These are phyloP conservation scores for Trachelus troglodyta DNA, from an alignment of 2,888 invertebrate genomes.

Conservation along the genomic window DNA sequence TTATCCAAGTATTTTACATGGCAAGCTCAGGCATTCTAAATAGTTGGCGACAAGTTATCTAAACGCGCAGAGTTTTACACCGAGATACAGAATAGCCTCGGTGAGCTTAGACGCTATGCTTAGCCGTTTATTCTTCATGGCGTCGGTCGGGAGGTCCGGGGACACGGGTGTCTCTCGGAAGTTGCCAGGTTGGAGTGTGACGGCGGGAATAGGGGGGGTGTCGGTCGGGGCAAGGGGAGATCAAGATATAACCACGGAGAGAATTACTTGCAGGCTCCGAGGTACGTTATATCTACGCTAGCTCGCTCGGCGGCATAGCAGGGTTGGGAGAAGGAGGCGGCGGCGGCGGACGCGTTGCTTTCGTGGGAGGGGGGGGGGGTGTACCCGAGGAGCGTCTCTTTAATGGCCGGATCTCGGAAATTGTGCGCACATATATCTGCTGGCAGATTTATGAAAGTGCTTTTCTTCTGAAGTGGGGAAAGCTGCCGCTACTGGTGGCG, in stretches of 20 bases:
- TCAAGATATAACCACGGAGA: slow-evolving; percentile 61
- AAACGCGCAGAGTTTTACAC: slow-evolving; percentile 55
- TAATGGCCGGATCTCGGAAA: slow-evolving; percentile 92
- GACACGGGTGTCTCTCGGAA: slow-evolving; percentile 2
- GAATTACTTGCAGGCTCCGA: slow-evolving; percentile 54
- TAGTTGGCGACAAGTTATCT: slow-evolving; percentile 48
- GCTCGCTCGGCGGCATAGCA: slow-evolving; percentile 33
- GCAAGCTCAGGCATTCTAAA: no score
- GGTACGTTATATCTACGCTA: slow-evolving; percentile 52
- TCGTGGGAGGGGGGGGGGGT: slow-evolving; percentile 25
- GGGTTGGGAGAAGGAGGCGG: slow-evolving; percentile 30
- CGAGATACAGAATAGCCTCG: slow-evolving; percentile 18
- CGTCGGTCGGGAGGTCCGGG: slow-evolving; percentile 20
- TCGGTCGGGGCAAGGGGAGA: slow-evolving; percentile 39
- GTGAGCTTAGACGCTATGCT: slow-evolving; percentile 30
- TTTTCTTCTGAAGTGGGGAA: slow-evolving; percentile 70
- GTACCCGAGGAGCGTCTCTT: slow-evolving; percentile 70
- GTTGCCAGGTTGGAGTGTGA: slow-evolving; percentile 13
- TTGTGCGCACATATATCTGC: slow-evolving; percentile 91
- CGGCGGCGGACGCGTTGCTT: slow-evolving; percentile 29
- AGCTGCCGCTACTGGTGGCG: slow-evolving; percentile 53
- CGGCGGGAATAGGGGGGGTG: slow-evolving; percentile 24
- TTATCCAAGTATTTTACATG: no score
- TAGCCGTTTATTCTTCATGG: slow-evolving; percentile 45
- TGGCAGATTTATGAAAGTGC: slow-evolving; percentile 92